Base-by-base conservation (phyloP, 1,140 invertebrate genomes). In the Ceratosolen fusciceps region DNA sequence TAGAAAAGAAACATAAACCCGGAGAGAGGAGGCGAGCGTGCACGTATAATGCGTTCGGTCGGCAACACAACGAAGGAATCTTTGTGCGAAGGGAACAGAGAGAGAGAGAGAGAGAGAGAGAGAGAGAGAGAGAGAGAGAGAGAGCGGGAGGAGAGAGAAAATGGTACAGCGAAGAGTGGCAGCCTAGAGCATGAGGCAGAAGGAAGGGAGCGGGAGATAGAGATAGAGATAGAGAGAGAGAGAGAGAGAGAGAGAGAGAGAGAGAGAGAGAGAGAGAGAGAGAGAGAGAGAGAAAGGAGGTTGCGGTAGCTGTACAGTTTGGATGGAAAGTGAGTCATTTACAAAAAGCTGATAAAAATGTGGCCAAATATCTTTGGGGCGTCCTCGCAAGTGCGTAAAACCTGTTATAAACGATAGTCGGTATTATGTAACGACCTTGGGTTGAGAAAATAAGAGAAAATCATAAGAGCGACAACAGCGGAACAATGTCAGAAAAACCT, bases 1-100 rank as follows among this genome's bases (percentile, higher is more conserved):
- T 54, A 68, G 67, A 68, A 68, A 68, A 68, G 67, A 68, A 68
- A 68, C 39, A 68, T 47, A 68, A 68, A 68, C 21, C 67, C 37
- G 19, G 37, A 10, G 39, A 43, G 67, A 10, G 26, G 24, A 47
- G 39, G 67, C 39, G 47, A 26, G 67, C 67, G 39, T 39, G 67
- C 39, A 47, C 39, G 47, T 47, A 68, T 68, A 68, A 68, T 68
- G 67, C 67, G 67, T 68, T 68, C 39, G 39, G 39, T 47, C 19
- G 60, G 34, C 60, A 21, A 21, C 31, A 65, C 16, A 47, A 47
- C 67, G 37, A 68, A 68, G 67, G 67, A 68, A 68, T 68, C 67
- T 68, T 68, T 68, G 67, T 26, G 39, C 67, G 65, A 29, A 34
- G 12, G 67, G 37, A 43, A 21, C 14, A 26, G 31, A 67, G 19